Evolutionary conservation across 2,888 invertebrate species (phyloP).

Genomic region (Corbicula japonica): DNA sequence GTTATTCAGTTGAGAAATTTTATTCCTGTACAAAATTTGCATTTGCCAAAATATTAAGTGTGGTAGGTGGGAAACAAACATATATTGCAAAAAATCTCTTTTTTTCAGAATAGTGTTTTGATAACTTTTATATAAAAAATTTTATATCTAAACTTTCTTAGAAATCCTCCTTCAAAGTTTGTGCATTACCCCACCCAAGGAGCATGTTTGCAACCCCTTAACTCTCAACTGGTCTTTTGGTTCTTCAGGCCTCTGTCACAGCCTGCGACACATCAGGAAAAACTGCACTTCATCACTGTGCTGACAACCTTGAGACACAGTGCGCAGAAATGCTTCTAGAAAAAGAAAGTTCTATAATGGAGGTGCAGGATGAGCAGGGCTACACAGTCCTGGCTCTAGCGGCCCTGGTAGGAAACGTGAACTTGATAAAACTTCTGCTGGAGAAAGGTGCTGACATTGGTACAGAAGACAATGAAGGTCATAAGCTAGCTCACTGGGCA

Average conservation of each 20-base stretch:
- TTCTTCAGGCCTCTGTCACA: constrained; percentile 71
- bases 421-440: constrained; percentile 91
- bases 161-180: no score
- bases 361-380: constrained; percentile 91
- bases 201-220: no score
- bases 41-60: no score
- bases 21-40: no score
- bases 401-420: constrained; percentile 88
- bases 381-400: constrained; percentile 98
- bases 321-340: constrained; percentile 91
- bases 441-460: constrained; percentile 96
- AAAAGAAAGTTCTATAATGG: constrained; percentile 90
- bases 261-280: constrained; percentile 78
- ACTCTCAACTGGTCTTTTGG: no score
- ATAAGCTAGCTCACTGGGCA: constrained; percentile 99
- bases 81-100: no score
- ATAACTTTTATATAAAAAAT: no score
- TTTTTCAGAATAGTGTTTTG: no score
- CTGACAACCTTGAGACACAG: constrained; percentile 89
- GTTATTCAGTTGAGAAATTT: no score
- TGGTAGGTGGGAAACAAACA: no score
- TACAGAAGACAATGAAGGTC: constrained; percentile 96
- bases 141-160: no score
- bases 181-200: no score
- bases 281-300: constrained; percentile 97